Evolutionary conservation across 2,888 invertebrate species (phyloP), one percentile per base, ranked within the genome.

Genomic region (Drosophila peninsularis): DNA sequence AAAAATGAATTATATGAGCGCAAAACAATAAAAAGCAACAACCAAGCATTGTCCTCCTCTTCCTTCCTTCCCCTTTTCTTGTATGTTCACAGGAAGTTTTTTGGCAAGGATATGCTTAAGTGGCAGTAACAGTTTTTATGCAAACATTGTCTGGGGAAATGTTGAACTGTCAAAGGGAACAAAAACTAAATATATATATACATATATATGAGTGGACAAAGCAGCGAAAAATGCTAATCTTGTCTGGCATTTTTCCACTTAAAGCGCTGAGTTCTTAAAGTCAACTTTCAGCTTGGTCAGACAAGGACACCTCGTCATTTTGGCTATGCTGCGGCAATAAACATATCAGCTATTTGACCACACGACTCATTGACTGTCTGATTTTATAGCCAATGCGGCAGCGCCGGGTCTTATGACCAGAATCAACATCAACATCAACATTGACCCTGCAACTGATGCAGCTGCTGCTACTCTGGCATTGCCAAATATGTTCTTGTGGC

Each of bases 401-500:
- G n/a, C 24, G 44, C 57, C 17, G 10, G 14, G 65, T 55, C 79
- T 75, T 74, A 65, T 77, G 71, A 73, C 78, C 71, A 71, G 68
- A 79, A 75, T 68, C 79, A 72, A 67, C 61, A 69, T 63, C 72
- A 71, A 56, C 34, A 50, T 63, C 72, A 71, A 58, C 32, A 32
- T 88, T 82, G 85, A 82, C 69, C 82, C 80, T 73, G 88, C 69
- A 69, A 64, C 75, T 82, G 44, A 10, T n/a, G 27, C 68, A 55
- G 39, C 39, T 68, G 24, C 42, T n/a, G 9, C 14, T 39, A 3
- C 56, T 56, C 42, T 55, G 49, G 45, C 55, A 52, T 69, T 71
- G 81, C 88, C 83, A 88, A 83, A 83, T 88, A 88, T 88, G 88
- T 85, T 85, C 85, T 71, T 82, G 84, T 71, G 87, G 87, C 75